Evolutionary conservation across 2,797 vertebrate species (phyloP).

Genomic region (Tympanoctomys barrerae): DNA sequence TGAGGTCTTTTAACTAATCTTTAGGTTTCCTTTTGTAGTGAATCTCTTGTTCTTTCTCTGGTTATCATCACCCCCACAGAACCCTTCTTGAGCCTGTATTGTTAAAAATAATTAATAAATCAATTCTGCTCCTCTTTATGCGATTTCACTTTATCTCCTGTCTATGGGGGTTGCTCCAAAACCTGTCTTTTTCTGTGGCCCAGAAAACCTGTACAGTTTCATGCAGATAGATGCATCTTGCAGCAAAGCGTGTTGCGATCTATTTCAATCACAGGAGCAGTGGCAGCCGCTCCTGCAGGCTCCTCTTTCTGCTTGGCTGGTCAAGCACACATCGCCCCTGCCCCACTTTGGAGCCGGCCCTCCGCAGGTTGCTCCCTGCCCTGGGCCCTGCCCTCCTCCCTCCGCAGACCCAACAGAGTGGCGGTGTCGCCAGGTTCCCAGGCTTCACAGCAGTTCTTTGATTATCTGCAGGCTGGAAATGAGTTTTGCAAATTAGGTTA

Average conservation of each 20-base stretch:
- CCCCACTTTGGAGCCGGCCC: constrained; percentile 59
- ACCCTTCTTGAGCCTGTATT: not conserved
- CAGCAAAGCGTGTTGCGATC: not conserved
- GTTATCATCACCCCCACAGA: not conserved
- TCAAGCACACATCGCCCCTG: constrained; percentile 62
- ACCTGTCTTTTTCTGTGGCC: not conserved
- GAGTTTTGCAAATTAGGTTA: constrained; percentile 74
- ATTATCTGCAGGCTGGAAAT: constrained; percentile 70
- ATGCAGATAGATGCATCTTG: not conserved
- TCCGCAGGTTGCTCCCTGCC: constrained; percentile 57
- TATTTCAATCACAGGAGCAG: constrained; percentile 31
- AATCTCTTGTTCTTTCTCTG: not conserved
- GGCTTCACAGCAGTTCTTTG: constrained; percentile 63
- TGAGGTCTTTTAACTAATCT: not conserved
- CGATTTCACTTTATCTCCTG: not conserved
- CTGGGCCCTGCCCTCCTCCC: constrained; percentile 29
- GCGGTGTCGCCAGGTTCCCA: not conserved
- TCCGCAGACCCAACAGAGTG: not conserved
- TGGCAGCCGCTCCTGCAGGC: not conserved
- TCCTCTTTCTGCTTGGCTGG: constrained; percentile 57
- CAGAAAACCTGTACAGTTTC: not conserved
- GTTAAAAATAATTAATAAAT: constrained; percentile 48
- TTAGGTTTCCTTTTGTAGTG: constrained; percentile 7
- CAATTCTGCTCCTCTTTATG: not conserved
- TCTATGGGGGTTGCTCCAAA: not conserved